Evolutionary conservation across 2,888 invertebrate species (phyloP).

Genomic region (Smittia aterrima): DNA sequence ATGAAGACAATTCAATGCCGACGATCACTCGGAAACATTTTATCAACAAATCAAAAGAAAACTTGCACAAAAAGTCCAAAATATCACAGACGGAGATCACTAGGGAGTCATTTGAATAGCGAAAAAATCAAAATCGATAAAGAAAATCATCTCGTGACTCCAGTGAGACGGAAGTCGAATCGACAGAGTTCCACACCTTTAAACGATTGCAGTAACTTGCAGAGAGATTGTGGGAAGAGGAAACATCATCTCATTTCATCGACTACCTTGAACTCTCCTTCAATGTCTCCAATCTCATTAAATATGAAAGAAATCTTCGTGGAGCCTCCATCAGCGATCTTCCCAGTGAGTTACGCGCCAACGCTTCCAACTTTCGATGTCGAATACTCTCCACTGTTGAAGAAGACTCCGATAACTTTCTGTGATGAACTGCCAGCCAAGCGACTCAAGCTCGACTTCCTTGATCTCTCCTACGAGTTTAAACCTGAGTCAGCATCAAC

Average conservation of each 20-base stretch:
- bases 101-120: not conserved
- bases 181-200: conserved; percentile 33
- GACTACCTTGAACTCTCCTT: not conserved
- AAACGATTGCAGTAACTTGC: conserved; percentile 26
- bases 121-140: conserved; percentile 4
- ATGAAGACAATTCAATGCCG: not conserved
- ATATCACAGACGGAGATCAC: conserved; percentile 2
- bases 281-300: conserved; percentile 17
- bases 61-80: not conserved
- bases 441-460: conserved; percentile 38
- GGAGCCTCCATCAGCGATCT: not conserved
- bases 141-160: conserved; percentile 20
- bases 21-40: conserved; percentile 17
- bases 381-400: conserved; percentile 50
- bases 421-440: conserved; percentile 38
- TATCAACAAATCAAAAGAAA: not conserved
- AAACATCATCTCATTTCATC: conserved; percentile 20
- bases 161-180: not conserved
- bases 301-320: not conserved
- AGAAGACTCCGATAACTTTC: conserved; percentile 44
- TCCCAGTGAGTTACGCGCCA: conserved; percentile 47
- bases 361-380: conserved; percentile 52
- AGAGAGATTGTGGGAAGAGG: not conserved
- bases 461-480: conserved; percentile 33
- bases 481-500: conserved; percentile 27